phyloP scores from a whole-genome alignment of 2,797 vertebrate species.

The Fistularia commersonii region DNA sequence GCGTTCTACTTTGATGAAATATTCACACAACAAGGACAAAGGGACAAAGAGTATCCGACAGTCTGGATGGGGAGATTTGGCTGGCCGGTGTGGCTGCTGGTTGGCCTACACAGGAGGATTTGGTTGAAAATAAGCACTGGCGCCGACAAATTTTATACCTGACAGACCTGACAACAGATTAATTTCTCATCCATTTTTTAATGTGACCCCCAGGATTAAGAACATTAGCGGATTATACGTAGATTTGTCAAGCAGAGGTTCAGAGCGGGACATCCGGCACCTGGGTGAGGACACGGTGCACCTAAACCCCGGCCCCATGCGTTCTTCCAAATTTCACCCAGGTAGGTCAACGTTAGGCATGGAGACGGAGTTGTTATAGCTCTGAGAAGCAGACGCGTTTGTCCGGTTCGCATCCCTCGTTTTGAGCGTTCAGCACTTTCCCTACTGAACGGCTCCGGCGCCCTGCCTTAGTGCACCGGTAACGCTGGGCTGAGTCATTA shows the following conservation, averaged over 20 bases:
- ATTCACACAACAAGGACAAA: conserved; percentile 49
- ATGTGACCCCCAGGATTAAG: conserved; percentile 72
- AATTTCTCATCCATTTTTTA: conserved; percentile 74
- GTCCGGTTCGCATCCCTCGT: too few relatives aligned
- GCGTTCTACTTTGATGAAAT: conserved; percentile 41
- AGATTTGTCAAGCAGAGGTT: conserved; percentile 65
- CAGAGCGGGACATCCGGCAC: conserved; percentile 57
- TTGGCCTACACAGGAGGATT: conserved; percentile 49
- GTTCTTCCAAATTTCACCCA: conserved; percentile 17
- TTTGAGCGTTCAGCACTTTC: conserved; percentile 4
- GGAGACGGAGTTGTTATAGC: conserved; percentile 8
- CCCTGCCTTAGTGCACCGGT: conserved; percentile 39
- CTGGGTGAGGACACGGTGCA: conserved; percentile 57
- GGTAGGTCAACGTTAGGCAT: conserved; percentile 20
- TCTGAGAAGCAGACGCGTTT: too few relatives aligned
- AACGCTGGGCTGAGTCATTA: conserved; percentile 27
- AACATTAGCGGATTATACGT: conserved; percentile 70
- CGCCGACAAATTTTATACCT: conserved; percentile 59
- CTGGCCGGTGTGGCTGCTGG: conserved; percentile 34
- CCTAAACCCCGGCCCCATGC: conserved; percentile 18
- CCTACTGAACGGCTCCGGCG: too few relatives aligned
- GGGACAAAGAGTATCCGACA: conserved; percentile 34
- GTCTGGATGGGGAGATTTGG: conserved; percentile 50
- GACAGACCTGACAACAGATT: conserved; percentile 71
- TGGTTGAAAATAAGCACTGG: conserved; percentile 56